phyloP scores from a whole-genome alignment of 1,140 invertebrate genomes.

The Hormaphis cornu region DNA sequence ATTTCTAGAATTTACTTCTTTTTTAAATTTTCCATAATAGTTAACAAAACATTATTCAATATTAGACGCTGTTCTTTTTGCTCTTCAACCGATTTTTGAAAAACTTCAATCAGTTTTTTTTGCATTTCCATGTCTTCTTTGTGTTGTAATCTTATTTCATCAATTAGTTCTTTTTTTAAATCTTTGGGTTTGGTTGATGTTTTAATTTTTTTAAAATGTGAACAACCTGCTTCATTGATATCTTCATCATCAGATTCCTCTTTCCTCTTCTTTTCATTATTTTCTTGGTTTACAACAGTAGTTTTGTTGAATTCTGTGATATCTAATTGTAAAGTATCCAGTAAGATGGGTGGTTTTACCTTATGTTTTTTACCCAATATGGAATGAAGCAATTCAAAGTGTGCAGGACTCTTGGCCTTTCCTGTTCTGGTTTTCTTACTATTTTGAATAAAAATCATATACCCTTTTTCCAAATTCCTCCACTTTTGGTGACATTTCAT shows the following conservation, averaged over 20 bases:
- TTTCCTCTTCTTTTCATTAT: background rate
- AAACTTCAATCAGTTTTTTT: background rate
- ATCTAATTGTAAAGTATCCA: background rate
- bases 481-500: background rate
- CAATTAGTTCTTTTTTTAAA: background rate
- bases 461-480: background rate
- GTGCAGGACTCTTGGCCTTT: background rate
- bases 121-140: background rate
- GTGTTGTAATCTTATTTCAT: background rate
- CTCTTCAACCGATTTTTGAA: background rate
- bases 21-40: background rate
- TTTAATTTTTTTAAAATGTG: background rate
- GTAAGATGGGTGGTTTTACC: background rate
- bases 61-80: background rate
- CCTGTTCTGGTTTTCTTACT: background rate
- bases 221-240: background rate
- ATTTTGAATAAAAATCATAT: background rate
- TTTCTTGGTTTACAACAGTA: background rate
- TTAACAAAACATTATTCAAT: background rate
- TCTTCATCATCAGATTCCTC: background rate
- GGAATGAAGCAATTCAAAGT: background rate
- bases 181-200: background rate
- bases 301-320: background rate
- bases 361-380: background rate
- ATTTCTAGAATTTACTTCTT: no score